A percentile compares a stretch with the other conserved stretches of the same genome.
phyloP scores from a whole-genome alignment of 2,888 invertebrate genomes.

The Diloba caeruleocephala region DNA sequence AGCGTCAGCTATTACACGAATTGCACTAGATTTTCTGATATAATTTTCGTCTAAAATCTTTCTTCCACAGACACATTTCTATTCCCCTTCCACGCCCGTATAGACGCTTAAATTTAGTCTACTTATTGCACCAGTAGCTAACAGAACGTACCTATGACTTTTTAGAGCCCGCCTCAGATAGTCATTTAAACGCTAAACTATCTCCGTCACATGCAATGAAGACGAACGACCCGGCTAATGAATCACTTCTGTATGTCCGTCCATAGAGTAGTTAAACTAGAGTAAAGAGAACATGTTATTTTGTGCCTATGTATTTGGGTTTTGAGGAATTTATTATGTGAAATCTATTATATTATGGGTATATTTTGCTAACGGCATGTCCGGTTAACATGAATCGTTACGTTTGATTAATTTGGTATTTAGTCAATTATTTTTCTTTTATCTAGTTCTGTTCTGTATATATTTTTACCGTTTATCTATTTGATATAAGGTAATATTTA shows the following conservation, averaged over 20 bases:
- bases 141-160: constrained; percentile 49
- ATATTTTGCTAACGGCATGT: too few relatives aligned
- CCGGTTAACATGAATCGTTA: too few relatives aligned
- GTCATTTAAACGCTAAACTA: constrained; percentile 78
- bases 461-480: too few relatives aligned
- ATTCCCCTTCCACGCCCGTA: constrained; percentile 8
- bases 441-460: too few relatives aligned
- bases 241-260: constrained; percentile 66
- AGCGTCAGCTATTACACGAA: too few relatives aligned
- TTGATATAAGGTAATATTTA: too few relatives aligned
- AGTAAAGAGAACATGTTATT: neutral
- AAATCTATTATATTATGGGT: too few relatives aligned
- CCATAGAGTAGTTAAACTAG: constrained; percentile 55
- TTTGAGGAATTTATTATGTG: neutral
- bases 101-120: constrained; percentile 19
- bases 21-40: too few relatives aligned
- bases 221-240: constrained; percentile 85
- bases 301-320: constrained; percentile 11
- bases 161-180: constrained; percentile 65
- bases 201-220: constrained; percentile 86
- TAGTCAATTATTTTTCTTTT: too few relatives aligned
- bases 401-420: too few relatives aligned
- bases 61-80: too few relatives aligned
- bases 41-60: too few relatives aligned
- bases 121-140: constrained; percentile 22